Percentiles rank a stretch among this genome's conserved stretches.
Evolutionary conservation across 2,113 vertebrate genomes (phyloP).

Genomic region (Symphodus melops): DNA sequence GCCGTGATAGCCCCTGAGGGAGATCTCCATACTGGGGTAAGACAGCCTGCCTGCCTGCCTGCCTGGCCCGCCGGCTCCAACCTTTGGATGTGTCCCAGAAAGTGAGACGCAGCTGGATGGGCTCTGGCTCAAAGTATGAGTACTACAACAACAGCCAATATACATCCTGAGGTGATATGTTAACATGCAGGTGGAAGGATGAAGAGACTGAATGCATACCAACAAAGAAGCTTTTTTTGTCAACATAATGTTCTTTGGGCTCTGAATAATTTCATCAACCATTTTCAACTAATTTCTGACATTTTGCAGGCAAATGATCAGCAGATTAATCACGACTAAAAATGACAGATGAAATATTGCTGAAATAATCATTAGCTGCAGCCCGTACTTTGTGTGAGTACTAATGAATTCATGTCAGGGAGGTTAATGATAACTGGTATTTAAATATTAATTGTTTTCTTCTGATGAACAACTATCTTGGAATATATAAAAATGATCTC

Average conservation of each 20-base stretch:
- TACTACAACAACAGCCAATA: constrained; percentile 27
- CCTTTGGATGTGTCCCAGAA: constrained; percentile 53
- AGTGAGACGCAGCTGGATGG: constrained; percentile 58
- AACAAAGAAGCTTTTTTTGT: not conserved
- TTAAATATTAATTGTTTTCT: constrained; percentile 3
- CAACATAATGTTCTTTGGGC: not conserved
- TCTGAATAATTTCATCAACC: not conserved
- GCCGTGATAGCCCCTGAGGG: constrained; percentile 37
- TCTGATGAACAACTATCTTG: constrained; percentile 8
- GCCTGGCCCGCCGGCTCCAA: constrained; percentile 27
- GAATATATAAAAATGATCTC: not conserved
- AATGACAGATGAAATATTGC: not conserved
- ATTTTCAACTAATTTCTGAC: not conserved
- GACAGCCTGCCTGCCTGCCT: constrained; percentile 44
- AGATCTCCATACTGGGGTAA: constrained; percentile 45
- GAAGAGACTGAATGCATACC: not conserved
- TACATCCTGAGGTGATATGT: constrained; percentile 18
- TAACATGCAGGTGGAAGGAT: constrained; percentile 14
- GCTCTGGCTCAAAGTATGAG: constrained; percentile 39
- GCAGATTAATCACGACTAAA: constrained; percentile 13
- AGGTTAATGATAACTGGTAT: not conserved
- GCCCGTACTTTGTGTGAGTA: constrained; percentile 1
- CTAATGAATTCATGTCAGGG: constrained; percentile 7
- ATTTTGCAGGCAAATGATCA: not conserved
- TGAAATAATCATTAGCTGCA: constrained; percentile 27